Evolutionary conservation across 1,140 invertebrate species (phyloP), one percentile per base, ranked within the genome.

Genomic region (Maconellicoccus hirsutus): DNA sequence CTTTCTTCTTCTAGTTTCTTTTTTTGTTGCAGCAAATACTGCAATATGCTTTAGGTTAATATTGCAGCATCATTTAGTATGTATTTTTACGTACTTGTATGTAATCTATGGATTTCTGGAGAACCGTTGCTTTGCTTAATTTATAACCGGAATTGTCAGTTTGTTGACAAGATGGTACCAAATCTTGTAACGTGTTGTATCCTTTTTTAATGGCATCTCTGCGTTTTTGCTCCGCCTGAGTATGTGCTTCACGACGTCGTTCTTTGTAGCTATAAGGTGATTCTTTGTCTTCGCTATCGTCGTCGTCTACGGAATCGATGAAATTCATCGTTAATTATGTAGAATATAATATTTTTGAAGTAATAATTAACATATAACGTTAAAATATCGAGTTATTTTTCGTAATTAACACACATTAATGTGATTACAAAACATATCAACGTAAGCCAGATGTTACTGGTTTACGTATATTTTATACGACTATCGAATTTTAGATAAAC

Each of bases 201-300:
- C 94, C 93, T 80, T 93, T 94, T 78, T 97, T 98, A 72, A 98
- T 98, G 1, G 94, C 94, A 85, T 98, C 94, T 78, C 95, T 84
- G 74, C 96, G 83, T 79, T 98, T 98, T 79, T 98, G 95, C 80
- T 98, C 96, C 1, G 96, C 96, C 80, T 96, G 93, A 0, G 95
- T 98, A 78, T 98, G 95, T 7, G 95, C 95, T 80, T 98, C 94
- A 73, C 95, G 83, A 38, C 95, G 83, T 26, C 94, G 81, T 76
- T 98, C 95, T 80, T 96, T 96, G 77, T 97, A 97, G 78, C 88
- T 94, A 72, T 94, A 79, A 8, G 90, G 86, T 29, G 89, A 88
- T 74, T 82, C 83, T 78, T 89, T 91, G 75, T 87, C 86, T 78
- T 90, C 90, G 76, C 90, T 91, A 78, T 96, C 93, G 79, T 96